Percentiles rank a stretch among this genome's conserved stretches.
These are phyloP conservation scores for Drosophila funebris DNA, from an alignment of 1,140 invertebrate species.

Conservation along the genomic window DNA sequence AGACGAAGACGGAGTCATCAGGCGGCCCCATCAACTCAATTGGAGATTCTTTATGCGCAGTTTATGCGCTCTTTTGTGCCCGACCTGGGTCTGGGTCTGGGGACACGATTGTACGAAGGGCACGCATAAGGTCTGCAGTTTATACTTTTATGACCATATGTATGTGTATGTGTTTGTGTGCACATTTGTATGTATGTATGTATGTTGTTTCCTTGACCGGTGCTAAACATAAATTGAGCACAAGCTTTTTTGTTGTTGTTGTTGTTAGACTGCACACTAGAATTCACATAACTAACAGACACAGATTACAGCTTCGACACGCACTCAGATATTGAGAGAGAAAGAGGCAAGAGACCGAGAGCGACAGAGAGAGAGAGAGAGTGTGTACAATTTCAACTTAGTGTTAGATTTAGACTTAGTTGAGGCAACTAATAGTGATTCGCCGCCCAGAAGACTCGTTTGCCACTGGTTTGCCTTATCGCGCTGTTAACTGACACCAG, in stretches of 20 bases:
- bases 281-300: slow-evolving; percentile 53
- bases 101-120: slow-evolving; percentile 46
- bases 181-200: slow-evolving; percentile 10
- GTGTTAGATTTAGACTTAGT: slow-evolving; percentile 6
- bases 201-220: slow-evolving; percentile 63
- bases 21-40: slow-evolving; percentile 62
- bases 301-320: slow-evolving; percentile 38
- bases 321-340: slow-evolving; percentile 9
- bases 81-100: slow-evolving; percentile 18
- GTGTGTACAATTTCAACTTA: slow-evolving; percentile 7
- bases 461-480: slow-evolving; percentile 70
- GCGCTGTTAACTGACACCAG: slow-evolving; percentile 40
- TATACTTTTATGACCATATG: slow-evolving; percentile 32
- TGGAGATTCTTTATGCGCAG: slow-evolving; percentile 76
- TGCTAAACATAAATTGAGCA: slow-evolving; percentile 55
- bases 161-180: slow-evolving; percentile 30
- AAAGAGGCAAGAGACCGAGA: neutral
- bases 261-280: slow-evolving; percentile 52
- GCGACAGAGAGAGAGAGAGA: neutral
- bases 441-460: slow-evolving; percentile 34
- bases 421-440: slow-evolving; percentile 16
- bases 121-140: slow-evolving; percentile 71
- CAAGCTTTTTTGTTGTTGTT: slow-evolving; percentile 9
- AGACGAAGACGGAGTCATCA: slow-evolving; percentile 6
- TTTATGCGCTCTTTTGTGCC: slow-evolving; percentile 55